Evolutionary conservation across 2,888 invertebrate species (phyloP).

Genomic region (Drosophila birchii): DNA sequence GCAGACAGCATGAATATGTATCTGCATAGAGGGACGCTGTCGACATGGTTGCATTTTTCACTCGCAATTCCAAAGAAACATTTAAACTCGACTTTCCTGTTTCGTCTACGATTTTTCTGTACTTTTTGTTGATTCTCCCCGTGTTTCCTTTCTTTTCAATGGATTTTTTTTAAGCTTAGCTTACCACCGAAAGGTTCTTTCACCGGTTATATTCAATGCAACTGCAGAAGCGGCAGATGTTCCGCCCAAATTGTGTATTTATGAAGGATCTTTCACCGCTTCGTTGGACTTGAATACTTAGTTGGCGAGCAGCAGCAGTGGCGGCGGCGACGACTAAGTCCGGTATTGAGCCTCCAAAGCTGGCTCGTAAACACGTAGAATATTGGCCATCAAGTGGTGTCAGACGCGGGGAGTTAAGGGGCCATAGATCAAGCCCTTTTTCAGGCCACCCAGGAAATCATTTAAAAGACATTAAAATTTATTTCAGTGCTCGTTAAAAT

Average conservation of each 20-base stretch:
- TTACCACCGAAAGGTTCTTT: slow-evolving; percentile 29
- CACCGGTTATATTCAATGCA: slow-evolving; percentile 35
- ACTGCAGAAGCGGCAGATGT: slow-evolving; percentile 39
- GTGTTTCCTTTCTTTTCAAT: slow-evolving; percentile 23
- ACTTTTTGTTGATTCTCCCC: slow-evolving; percentile 32
- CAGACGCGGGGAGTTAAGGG: slow-evolving; percentile 17
- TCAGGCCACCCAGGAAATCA: slow-evolving; percentile 58
- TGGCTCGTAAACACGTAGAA: slow-evolving; percentile 56
- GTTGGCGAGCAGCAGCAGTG: background rate
- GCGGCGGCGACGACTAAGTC: slow-evolving; percentile 18
- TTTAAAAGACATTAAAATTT: slow-evolving; percentile 78
- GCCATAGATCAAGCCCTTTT: slow-evolving; percentile 63
- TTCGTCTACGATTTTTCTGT: slow-evolving; percentile 35
- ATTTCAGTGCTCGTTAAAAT: slow-evolving; percentile 75
- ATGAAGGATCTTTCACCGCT: slow-evolving; percentile 34
- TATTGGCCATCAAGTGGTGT: slow-evolving; percentile 47
- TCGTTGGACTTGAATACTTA: slow-evolving; percentile 34
- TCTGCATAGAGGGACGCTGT: slow-evolving; percentile 20
- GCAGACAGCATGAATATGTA: slow-evolving; percentile 37
- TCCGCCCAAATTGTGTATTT: slow-evolving; percentile 35
- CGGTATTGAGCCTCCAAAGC: slow-evolving; percentile 44
- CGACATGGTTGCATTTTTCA: slow-evolving; percentile 43
- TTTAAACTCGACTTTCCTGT: slow-evolving; percentile 44
- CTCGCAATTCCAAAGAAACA: slow-evolving; percentile 46
- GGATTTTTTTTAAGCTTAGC: slow-evolving; percentile 10